Base-by-base conservation (phyloP, 1,140 invertebrate genomes). In the Sinella curviseta region DNA sequence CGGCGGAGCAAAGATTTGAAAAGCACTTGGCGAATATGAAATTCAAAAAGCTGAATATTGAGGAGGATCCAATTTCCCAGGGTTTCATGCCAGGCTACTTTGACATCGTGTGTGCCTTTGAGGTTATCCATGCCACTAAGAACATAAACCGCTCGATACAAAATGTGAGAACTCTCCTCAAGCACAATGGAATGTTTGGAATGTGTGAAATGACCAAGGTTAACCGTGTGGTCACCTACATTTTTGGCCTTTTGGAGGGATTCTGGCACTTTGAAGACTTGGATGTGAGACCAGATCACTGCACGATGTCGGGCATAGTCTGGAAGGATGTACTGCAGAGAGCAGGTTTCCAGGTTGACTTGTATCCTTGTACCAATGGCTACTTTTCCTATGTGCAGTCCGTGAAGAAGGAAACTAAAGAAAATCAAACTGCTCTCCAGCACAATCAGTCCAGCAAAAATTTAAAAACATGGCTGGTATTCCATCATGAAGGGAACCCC, bases 241-340 rank as follows among this genome's bases (percentile, higher is more conserved):
- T 36, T 26, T 82, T 80, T 36, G 81, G 76, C n/a, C 1, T 78
- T 3, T 35, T 82, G 1, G 81, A 82, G 17, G 78, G 81, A n/a
- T 82, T 54, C 34, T 82, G 78, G 78, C 17, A 36, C 16, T 82
- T 82, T 55, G 73, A 74, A 16, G 81, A 82, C 33, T 76, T 78
- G 1, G 35, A 80, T 12, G 1, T 54, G 0, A 54, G 81, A 8
- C 24, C 3, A 60, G 31, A 55, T 0, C 31, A 75, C 30, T 78
- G 78, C 1, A 48, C 77, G 16, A 20, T 80, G 16, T 33, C 35
- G n/a, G 24, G 3, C 0, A 4, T 74, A 0, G 30, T 0, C 8
- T 82, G 81, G 81, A n/a, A 39, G 24, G 8, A n/a, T 1, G 31
- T 77, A 16, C 26, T 48, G 1, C 1, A 76, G n/a, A 16, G 16